Evolutionary conservation across 2,113 vertebrate genomes (phyloP).

Genomic region (Tyrannus savana): DNA sequence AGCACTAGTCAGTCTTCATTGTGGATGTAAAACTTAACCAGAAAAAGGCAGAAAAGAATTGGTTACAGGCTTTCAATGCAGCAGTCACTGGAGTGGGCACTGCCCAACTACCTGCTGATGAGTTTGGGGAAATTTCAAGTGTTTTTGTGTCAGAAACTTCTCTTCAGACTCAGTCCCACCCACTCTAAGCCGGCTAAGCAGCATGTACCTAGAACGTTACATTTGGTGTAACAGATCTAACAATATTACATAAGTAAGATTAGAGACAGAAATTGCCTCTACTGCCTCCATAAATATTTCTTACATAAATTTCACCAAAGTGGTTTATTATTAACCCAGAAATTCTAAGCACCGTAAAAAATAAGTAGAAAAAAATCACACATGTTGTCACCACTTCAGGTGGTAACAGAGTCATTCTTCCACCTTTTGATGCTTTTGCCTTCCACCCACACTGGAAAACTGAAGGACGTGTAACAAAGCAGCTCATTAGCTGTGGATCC

Average conservation of each 20-base stretch:
- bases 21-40: not conserved
- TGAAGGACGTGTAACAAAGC: not conserved
- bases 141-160: not conserved
- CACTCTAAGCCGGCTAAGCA: not conserved
- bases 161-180: not conserved
- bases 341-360: not conserved
- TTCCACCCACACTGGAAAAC: not conserved
- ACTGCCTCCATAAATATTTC: not conserved
- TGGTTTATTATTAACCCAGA: not conserved
- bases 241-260: not conserved
- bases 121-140: not conserved
- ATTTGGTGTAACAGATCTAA: not conserved
- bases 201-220: not conserved
- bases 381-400: not conserved
- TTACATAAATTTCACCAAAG: not conserved
- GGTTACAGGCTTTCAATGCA: not conserved
- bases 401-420: not conserved
- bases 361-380: not conserved
- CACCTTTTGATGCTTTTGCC: not conserved
- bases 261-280: not conserved
- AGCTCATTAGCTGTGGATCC: not conserved
- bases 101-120: not conserved
- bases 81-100: not conserved
- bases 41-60: not conserved
- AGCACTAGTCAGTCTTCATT: slow-evolving; percentile 18